Conservation (phyloP, 2,113 vertebrate species). For the Cavia porcellus region DNA sequence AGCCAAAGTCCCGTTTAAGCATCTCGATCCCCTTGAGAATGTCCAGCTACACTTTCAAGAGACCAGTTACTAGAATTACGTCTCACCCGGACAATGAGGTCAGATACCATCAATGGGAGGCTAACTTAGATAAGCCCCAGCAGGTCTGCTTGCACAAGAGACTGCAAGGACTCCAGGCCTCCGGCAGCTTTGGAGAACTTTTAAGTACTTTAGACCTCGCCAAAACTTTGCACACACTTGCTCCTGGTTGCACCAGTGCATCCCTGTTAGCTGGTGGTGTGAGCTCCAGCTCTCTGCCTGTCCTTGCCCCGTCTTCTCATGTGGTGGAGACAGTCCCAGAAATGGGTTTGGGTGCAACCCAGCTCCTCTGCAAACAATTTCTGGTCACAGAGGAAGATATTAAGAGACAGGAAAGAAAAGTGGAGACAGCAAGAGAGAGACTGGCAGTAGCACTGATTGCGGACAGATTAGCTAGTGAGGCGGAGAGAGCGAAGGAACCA, state of each 20-base stretch:
- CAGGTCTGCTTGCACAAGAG: slow-evolving; percentile 74
- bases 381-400: slow-evolving; percentile 75
- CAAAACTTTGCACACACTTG: slow-evolving; percentile 14
- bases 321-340: neutral
- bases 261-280: too few species aligned
- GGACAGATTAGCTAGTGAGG: slow-evolving; percentile 33
- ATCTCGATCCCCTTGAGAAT: slow-evolving; percentile 71
- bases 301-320: neutral
- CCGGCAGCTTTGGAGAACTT: slow-evolving; percentile 30
- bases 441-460: slow-evolving; percentile 31
- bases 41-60: slow-evolving; percentile 70
- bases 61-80: slow-evolving; percentile 72
- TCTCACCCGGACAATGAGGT: slow-evolving; percentile 69
- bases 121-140: slow-evolving; percentile 67
- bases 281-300: neutral
- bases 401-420: slow-evolving; percentile 71
- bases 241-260: neutral
- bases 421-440: slow-evolving; percentile 69
- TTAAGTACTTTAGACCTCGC: slow-evolving; percentile 57
- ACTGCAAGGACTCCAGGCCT: slow-evolving; percentile 73
- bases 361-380: slow-evolving; percentile 2
- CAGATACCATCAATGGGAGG: slow-evolving; percentile 65
- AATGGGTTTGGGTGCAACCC: neutral
- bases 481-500: neutral
- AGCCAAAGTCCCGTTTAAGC: slow-evolving; percentile 23